Conservation (phyloP, 2,113 vertebrate genomes). For the Esox niger region DNA sequence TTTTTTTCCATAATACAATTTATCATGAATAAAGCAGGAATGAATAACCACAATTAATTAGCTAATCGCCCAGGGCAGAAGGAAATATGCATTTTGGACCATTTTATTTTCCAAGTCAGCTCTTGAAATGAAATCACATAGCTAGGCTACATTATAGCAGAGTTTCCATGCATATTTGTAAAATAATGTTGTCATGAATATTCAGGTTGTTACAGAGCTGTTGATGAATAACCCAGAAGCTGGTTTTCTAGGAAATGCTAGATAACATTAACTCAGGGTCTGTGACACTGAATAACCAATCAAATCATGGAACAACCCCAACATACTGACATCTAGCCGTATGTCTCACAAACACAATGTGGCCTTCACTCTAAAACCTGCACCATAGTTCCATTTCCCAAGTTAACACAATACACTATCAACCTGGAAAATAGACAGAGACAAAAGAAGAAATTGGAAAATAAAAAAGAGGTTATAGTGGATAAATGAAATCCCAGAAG, state of each 20-base stretch:
- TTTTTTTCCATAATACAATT: conserved; percentile 20
- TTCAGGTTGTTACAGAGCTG: conserved; percentile 8
- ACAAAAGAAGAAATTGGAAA: conserved; percentile 1
- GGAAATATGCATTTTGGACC: conserved; percentile 45
- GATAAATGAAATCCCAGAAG: not conserved
- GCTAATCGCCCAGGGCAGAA: conserved; percentile 38
- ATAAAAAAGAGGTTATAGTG: conserved; percentile 13
- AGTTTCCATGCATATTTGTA: conserved; percentile 3
- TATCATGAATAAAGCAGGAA: conserved; percentile 33
- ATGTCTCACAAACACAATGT: not conserved
- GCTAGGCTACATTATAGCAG: too few relatives aligned
- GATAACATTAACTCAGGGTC: not conserved
- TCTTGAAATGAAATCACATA: conserved; percentile 35
- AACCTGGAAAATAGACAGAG: conserved; percentile 13
- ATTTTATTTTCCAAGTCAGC: conserved; percentile 22
- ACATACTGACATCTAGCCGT: not conserved
- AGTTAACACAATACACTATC: not conserved
- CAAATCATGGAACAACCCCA: not conserved
- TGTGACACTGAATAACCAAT: not conserved
- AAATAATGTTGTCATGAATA: conserved; percentile 23
- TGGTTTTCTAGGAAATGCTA: conserved; percentile 34
- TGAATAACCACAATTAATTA: conserved; percentile 41
- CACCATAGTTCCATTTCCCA: not conserved
- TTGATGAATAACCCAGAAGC: not conserved
- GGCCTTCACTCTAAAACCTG: too few relatives aligned